Percentiles rank a stretch among this genome's conserved stretches.
These are phyloP conservation scores for Exocentrus adspersus DNA, from an alignment of 2,888 invertebrate genomes.

Conservation along the genomic window DNA sequence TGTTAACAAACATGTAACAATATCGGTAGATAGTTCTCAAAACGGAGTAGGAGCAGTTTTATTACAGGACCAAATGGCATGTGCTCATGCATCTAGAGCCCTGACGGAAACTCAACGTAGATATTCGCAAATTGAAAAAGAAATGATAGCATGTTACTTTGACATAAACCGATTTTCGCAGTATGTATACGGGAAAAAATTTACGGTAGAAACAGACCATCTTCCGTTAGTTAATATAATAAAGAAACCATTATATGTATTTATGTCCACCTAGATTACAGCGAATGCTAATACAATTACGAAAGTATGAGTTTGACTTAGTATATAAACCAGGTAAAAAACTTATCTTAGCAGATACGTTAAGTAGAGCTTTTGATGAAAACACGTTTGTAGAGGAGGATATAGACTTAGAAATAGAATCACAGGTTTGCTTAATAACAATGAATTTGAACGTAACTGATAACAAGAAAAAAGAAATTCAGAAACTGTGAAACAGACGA, in stretches of 20 bases:
- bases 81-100: constrained; percentile 54
- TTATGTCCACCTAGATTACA: constrained; percentile 29
- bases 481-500: not conserved
- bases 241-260: constrained; percentile 24
- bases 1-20: constrained; percentile 29
- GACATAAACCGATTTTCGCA: not conserved
- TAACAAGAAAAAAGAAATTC: not conserved
- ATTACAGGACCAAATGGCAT: constrained; percentile 47
- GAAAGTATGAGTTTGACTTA: constrained; percentile 30
- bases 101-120: constrained; percentile 48
- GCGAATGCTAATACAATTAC: constrained; percentile 27
- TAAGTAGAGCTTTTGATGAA: constrained; percentile 10
- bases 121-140: constrained; percentile 58
- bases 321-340: constrained; percentile 20
- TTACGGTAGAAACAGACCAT: constrained; percentile 44
- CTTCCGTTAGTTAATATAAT: constrained; percentile 25
- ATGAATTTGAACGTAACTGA: not conserved
- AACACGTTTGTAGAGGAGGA: constrained; percentile 25
- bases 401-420: constrained; percentile 28
- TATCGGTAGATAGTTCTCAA: constrained; percentile 52
- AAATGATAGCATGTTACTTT: constrained; percentile 55
- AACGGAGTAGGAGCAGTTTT: constrained; percentile 55
- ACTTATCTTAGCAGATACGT: not conserved
- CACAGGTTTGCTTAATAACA: constrained; percentile 28
- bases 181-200: not conserved